Conservation (phyloP, 2,888 invertebrate species). For the Acrobasis consociella region DNA sequence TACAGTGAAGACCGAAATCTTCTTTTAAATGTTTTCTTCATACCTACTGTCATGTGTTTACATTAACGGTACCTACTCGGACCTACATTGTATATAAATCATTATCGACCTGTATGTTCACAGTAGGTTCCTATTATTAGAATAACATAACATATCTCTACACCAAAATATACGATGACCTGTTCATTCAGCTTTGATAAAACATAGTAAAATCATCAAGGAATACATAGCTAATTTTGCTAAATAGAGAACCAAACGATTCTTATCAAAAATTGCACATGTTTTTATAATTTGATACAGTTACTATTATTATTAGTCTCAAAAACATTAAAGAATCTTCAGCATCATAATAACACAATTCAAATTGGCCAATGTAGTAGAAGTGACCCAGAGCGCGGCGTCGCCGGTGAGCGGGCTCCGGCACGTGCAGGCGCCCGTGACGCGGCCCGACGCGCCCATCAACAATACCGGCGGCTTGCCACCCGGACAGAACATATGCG, state of each 20-base stretch:
- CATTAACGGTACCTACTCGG: not conserved
- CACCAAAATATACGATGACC: constrained; percentile 3
- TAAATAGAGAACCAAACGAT: not conserved
- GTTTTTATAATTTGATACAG: not conserved
- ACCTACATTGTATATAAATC: constrained; percentile 12
- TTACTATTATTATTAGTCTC: not conserved
- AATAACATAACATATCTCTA: not conserved
- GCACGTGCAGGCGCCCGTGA: constrained; percentile 90
- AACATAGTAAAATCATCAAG: not conserved
- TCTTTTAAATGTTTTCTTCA: not conserved
- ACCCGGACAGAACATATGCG: constrained; percentile 96
- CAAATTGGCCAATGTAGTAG: constrained; percentile 61
- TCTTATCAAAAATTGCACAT: not conserved
- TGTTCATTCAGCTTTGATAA: not conserved
- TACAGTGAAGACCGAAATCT: not conserved
- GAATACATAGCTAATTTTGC: not conserved
- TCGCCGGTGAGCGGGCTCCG: constrained; percentile 83
- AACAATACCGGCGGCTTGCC: constrained; percentile 89
- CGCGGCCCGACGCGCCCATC: constrained; percentile 83
- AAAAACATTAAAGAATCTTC: not conserved
- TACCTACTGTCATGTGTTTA: not conserved
- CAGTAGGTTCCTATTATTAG: not conserved
- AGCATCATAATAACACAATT: constrained; percentile 35
- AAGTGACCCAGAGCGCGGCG: constrained; percentile 57
- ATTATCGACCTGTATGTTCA: constrained; percentile 11